A percentile compares a stretch with the other conserved stretches of the same genome.
Conservation (phyloP, 1,140 invertebrate species). For the Lepidotrigona ventralis region DNA sequence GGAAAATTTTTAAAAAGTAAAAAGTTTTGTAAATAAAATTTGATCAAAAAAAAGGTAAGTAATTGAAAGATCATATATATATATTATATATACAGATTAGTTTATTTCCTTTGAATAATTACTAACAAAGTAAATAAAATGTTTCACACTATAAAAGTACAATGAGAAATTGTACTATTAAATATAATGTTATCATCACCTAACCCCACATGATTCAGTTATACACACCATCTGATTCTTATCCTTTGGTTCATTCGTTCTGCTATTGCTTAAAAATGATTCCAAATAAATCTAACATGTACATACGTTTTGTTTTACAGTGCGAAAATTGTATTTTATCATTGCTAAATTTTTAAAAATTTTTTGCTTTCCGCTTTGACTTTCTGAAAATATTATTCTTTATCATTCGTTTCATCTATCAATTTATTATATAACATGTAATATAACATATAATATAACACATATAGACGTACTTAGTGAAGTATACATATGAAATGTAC, state of each 20-base stretch:
- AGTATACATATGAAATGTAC: not conserved
- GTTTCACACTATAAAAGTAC: not conserved
- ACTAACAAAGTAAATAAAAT: not conserved
- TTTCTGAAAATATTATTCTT: not conserved
- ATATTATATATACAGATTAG: not conserved
- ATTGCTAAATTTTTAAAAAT: not conserved
- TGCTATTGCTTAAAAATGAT: not conserved
- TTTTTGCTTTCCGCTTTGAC: not conserved
- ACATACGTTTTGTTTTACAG: too few species aligned
- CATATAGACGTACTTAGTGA: not conserved
- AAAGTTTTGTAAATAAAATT: not conserved
- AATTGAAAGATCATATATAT: not conserved
- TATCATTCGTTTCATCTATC: not conserved
- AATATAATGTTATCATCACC: not conserved
- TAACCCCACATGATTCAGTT: not conserved
- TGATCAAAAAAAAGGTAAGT: slow-evolving; percentile 19
- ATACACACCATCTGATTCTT: not conserved
- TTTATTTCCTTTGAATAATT: not conserved
- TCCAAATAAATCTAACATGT: not conserved
- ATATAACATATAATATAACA: too few species aligned
- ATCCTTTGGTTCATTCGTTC: not conserved
- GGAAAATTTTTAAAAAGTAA: too few species aligned
- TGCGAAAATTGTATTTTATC: not conserved
- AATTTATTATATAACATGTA: too few species aligned
- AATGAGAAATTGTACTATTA: not conserved